phyloP scores from a whole-genome alignment of 1,140 invertebrate species.

The Drosophila mauritiana region DNA sequence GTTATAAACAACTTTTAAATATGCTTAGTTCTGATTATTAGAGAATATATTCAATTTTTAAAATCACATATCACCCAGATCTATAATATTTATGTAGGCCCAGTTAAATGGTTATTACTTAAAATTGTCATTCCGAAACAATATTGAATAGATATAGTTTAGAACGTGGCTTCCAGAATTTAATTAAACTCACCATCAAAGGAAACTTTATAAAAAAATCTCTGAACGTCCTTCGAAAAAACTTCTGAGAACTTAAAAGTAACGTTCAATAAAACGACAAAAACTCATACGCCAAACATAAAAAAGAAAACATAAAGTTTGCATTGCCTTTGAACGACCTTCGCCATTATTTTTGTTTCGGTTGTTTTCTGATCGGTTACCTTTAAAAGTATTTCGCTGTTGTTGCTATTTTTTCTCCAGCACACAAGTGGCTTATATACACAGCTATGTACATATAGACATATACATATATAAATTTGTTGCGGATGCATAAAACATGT shows the following conservation, averaged over 20 bases:
- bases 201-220: not conserved
- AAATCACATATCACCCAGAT: too few species aligned
- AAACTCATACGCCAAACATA: conserved; percentile 4
- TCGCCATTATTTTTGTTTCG: conserved; percentile 62
- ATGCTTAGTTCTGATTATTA: too few species aligned
- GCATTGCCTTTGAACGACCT: conserved; percentile 74
- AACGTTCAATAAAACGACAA: conserved; percentile 28
- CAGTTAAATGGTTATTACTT: too few species aligned
- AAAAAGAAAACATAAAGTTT: conserved; percentile 60
- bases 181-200: not conserved
- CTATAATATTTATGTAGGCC: too few species aligned
- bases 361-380: conserved; percentile 48
- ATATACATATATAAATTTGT: conserved; percentile 42
- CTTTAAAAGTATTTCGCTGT: conserved; percentile 78
- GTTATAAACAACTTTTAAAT: too few species aligned
- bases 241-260: conserved; percentile 37
- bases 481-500: conserved; percentile 81
- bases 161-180: too few species aligned
- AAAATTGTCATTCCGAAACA: too few species aligned
- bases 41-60: not conserved
- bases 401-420: conserved; percentile 48
- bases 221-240: not conserved
- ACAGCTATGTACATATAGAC: conserved; percentile 8
- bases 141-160: too few species aligned
- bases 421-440: conserved; percentile 14